Percentiles rank a stretch among this genome's conserved stretches.
phyloP scores from a whole-genome alignment of 35 echinoderm and acorn worm species.

The Diadema setosum region DNA sequence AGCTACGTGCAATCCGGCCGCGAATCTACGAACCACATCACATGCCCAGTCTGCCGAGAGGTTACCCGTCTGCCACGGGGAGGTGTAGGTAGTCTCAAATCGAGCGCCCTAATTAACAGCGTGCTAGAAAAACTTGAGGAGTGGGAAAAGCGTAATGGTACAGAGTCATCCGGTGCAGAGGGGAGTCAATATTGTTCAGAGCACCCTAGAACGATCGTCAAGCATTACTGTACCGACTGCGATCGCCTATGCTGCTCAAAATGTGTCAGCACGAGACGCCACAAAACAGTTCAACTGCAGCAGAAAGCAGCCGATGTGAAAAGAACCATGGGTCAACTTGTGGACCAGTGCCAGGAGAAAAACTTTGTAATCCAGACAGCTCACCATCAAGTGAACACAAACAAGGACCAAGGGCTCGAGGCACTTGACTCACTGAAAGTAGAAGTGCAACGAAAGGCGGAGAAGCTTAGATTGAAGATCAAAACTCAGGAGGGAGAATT shows the following conservation, averaged over 20 bases:
- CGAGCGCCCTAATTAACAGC: background rate
- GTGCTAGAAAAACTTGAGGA: background rate
- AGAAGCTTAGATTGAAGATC: background rate
- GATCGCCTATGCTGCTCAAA: background rate
- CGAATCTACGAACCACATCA: background rate
- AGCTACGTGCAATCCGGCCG: background rate
- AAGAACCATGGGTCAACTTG: background rate
- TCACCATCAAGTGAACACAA: background rate
- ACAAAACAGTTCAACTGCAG: background rate
- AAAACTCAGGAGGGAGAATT: background rate
- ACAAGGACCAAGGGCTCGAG: background rate
- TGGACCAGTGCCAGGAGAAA: background rate
- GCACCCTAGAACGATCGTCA: background rate
- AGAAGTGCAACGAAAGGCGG: background rate
- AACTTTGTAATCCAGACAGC: background rate
- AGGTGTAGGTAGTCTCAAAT: background rate
- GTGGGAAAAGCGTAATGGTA: too few species aligned
- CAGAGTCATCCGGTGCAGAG: background rate
- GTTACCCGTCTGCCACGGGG: constrained; percentile 11
- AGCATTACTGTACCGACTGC: background rate
- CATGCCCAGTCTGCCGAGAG: background rate
- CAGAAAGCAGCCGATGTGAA: background rate
- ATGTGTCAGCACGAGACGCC: background rate
- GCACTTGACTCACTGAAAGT: background rate
- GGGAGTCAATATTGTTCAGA: background rate